A percentile compares a stretch with the other conserved stretches of the same genome.
Conservation (phyloP, 2,888 invertebrate genomes). For the Automeris io region DNA sequence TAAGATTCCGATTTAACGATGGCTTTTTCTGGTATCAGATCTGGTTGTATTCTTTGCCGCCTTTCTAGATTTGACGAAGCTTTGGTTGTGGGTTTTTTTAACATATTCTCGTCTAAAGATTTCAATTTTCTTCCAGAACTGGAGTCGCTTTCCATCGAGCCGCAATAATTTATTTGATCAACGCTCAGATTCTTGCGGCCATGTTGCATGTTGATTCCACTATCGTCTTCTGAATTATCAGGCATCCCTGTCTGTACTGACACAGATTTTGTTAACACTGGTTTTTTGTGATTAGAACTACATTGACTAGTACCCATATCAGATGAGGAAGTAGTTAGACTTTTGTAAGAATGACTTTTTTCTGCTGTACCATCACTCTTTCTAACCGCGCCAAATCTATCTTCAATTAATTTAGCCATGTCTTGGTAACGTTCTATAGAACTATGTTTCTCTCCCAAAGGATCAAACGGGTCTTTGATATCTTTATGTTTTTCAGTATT, state of each 20-base stretch:
- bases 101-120: conserved; percentile 69
- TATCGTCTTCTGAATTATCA: conserved; percentile 62
- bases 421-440: conserved; percentile 84
- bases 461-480: conserved; percentile 77
- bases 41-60: conserved; percentile 71
- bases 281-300: conserved; percentile 68
- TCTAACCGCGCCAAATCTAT: conserved; percentile 76
- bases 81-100: conserved; percentile 64
- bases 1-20: conserved; percentile 70
- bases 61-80: conserved; percentile 67
- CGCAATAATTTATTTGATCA: conserved; percentile 72
- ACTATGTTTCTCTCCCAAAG: conserved; percentile 79
- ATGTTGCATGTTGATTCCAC: conserved; percentile 64
- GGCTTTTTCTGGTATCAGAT: conserved; percentile 69
- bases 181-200: conserved; percentile 69
- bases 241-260: conserved; percentile 73
- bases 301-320: conserved; percentile 73
- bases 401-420: conserved; percentile 83
- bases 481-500: conserved; percentile 58
- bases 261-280: conserved; percentile 68
- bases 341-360: conserved; percentile 72
- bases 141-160: conserved; percentile 70
- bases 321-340: conserved; percentile 71
- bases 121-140: conserved; percentile 69
- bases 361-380: conserved; percentile 67